Conservation (phyloP, 2,113 vertebrate genomes). For the Cyanoliseus patagonus region DNA sequence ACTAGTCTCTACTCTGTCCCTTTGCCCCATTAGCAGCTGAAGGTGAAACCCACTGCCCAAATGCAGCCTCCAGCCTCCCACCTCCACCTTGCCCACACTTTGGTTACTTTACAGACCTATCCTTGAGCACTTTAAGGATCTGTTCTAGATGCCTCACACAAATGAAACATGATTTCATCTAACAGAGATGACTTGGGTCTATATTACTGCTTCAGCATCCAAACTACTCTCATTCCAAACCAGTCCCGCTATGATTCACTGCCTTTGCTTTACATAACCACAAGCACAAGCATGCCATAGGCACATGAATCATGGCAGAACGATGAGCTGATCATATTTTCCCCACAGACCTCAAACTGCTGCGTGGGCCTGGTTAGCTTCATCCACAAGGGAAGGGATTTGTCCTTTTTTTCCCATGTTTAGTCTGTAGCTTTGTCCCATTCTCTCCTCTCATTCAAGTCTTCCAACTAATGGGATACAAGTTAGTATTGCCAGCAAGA, state of each 20-base stretch:
- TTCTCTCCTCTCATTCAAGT: rapidly evolving
- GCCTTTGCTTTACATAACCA: neutral
- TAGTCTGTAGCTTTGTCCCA: neutral
- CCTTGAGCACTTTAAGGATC: neutral
- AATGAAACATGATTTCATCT: neutral
- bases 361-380: neutral
- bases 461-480: neutral
- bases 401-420: neutral
- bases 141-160: neutral
- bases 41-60: neutral
- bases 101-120: neutral
- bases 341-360: neutral
- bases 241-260: neutral
- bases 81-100: neutral
- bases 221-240: neutral
- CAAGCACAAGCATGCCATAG: neutral
- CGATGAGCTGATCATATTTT: neutral
- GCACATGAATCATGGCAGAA: neutral
- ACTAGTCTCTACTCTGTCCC: neutral
- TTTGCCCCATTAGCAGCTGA: neutral
- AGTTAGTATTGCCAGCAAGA: neutral
- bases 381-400: neutral
- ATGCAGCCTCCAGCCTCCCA: neutral
- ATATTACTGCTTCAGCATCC: neutral
- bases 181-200: neutral